A percentile compares a stretch with the other conserved stretches of the same genome.
phyloP scores from a whole-genome alignment of 2,797 vertebrate species.

The Nothura maculosa region DNA sequence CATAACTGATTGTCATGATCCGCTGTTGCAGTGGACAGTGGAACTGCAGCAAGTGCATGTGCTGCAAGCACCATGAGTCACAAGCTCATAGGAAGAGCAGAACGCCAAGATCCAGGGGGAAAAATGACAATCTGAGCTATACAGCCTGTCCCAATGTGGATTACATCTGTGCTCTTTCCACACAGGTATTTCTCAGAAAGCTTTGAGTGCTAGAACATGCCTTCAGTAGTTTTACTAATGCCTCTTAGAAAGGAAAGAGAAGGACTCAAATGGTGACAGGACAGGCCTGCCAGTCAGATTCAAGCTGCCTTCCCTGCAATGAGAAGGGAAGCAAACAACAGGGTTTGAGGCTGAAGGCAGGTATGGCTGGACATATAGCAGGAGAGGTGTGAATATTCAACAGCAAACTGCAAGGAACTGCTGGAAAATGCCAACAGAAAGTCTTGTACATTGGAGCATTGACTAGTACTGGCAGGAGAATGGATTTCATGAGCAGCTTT shows the following conservation, averaged over 20 bases:
- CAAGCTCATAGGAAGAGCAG: not conserved
- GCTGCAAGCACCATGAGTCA: not conserved
- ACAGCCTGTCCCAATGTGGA: not conserved
- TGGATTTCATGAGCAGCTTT: not conserved
- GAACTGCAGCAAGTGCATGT: not conserved
- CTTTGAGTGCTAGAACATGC: not conserved
- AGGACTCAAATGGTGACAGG: not conserved
- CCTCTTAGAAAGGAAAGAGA: not conserved
- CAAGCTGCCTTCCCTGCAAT: not conserved
- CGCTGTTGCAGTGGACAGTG: accelerated
- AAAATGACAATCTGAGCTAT: not conserved
- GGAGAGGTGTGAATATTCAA: not conserved
- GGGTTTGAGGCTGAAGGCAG: not conserved
- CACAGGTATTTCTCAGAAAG: not conserved
- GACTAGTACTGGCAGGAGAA: not conserved
- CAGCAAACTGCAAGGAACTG: not conserved
- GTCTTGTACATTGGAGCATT: not conserved
- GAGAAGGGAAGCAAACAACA: not conserved
- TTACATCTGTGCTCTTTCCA: slow-evolving; percentile 12
- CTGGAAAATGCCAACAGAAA: not conserved
- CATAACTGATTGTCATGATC: not conserved
- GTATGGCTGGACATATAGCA: not conserved
- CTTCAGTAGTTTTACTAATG: not conserved
- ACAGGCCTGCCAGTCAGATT: not conserved
- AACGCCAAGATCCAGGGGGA: not conserved